Conservation (phyloP, 2,888 invertebrate species). For the Lysandra bellargus region DNA sequence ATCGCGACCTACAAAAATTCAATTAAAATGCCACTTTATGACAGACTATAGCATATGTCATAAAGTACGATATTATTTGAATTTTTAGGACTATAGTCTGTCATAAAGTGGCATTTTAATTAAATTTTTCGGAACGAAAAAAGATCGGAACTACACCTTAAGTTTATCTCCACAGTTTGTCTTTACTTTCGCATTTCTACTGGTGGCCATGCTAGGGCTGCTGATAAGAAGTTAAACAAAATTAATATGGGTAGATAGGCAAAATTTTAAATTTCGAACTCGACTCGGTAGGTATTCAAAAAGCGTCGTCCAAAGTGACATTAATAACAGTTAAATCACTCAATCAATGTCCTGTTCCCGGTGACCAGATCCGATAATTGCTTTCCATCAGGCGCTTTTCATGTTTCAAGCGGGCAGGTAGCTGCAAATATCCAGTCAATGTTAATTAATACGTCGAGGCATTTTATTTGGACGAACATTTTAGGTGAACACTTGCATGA, state of each 20-base stretch:
- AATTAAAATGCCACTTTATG: no score
- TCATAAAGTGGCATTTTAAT: no score
- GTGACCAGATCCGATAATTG: slow-evolving; percentile 31
- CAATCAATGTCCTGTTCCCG: slow-evolving; percentile 30
- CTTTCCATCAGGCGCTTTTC: slow-evolving; percentile 28
- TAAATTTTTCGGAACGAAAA: no score
- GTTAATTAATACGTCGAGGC: slow-evolving; percentile 16
- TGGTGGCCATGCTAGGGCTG: no score
- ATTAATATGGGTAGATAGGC: not conserved
- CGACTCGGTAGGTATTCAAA: not conserved
- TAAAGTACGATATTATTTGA: no score
- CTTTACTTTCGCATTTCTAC: no score
- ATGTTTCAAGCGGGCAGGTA: slow-evolving; percentile 20
- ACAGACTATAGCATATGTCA: no score
- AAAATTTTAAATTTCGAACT: not conserved
- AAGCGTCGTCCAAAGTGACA: slow-evolving; percentile 19
- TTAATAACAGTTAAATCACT: slow-evolving; percentile 32
- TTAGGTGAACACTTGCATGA: not conserved
- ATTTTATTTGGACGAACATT: slow-evolving; percentile 17
- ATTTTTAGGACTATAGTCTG: no score
- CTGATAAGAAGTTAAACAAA: not conserved
- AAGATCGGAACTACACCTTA: no score
- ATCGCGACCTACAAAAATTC: no score
- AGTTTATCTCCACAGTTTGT: no score
- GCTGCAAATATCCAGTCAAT: slow-evolving; percentile 20